A percentile compares a stretch with the other conserved stretches of the same genome.
Evolutionary conservation across 2,113 vertebrate genomes (phyloP).

Genomic region (Nymphicus hollandicus): DNA sequence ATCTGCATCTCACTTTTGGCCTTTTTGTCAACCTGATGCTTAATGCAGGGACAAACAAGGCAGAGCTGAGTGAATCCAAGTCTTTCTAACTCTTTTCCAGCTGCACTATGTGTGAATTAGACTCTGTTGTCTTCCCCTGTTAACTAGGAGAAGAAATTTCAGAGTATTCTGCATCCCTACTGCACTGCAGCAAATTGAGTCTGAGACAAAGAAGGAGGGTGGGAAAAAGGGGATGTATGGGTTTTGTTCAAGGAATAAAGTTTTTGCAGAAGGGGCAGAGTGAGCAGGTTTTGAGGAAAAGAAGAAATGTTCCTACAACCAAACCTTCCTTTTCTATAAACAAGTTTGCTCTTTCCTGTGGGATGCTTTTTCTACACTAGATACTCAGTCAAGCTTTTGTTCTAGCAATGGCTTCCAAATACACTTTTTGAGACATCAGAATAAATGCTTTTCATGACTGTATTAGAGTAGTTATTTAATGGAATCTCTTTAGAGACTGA

Average conservation of each 20-base stretch:
- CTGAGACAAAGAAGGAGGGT: not conserved
- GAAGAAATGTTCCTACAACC: not conserved
- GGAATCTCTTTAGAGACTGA: not conserved
- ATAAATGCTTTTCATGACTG: not conserved
- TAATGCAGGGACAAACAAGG: not conserved
- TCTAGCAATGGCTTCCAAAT: not conserved
- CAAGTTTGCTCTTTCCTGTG: fast-evolving
- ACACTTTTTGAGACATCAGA: not conserved
- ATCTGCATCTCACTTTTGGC: not conserved
- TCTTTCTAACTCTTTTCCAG: not conserved
- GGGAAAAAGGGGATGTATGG: not conserved
- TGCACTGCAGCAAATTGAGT: not conserved
- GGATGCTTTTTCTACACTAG: not conserved
- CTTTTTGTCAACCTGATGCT: not conserved
- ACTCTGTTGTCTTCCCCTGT: not conserved
- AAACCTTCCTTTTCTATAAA: not conserved
- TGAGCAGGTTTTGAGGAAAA: not conserved
- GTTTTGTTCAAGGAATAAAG: not conserved
- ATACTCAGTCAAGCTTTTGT: not conserved
- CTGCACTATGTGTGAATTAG: not conserved
- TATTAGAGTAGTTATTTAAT: not conserved
- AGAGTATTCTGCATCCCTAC: not conserved
- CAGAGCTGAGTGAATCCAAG: not conserved
- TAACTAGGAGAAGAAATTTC: not conserved
- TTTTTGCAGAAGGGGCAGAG: not conserved